Base-by-base conservation (phyloP, 2,797 vertebrate genomes). In the Myripristis murdjan region DNA sequence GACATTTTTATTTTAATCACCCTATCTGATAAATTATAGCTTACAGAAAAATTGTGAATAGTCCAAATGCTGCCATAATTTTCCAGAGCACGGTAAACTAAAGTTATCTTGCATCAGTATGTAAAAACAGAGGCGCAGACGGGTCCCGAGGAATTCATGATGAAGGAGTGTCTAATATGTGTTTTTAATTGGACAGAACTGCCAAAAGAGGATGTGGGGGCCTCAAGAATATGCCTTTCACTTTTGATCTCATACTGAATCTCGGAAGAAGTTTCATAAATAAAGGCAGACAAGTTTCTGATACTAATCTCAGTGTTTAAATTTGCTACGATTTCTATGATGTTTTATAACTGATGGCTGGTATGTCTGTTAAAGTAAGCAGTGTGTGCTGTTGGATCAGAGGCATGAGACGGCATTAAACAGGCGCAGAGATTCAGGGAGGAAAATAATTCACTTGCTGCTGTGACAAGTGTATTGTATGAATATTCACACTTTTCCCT, bases 1-100 rank as follows among this genome's bases (percentile, higher is more conserved):
- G 59, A 65, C 33, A 6, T 61, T 57, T 69, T 67, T 44, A 59
- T 76, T 59, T 57, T n/a, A 5, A 54, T 39, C 16, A 35, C 14
- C n/a, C 67, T 62, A 51, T 61, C 48, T 51, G 65, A 64, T 66
- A 49, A 79, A 73, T 87, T 52, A 59, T 11, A 68, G 35, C 47
- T 53, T 23, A 18, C 20, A 61, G n/a, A 28, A 58, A 43, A 12
- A 56, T 60, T 64, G 24, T 72, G 44, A 71, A 57, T 26, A 59
- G 48, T 54, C 44, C 44, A 67, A 56, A 63, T 63, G 33, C 10
- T 35, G 33, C 33, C 9, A 35, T 35, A 9, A 8, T 35, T 35
- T 35, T 41, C 14, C 39, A n/a, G 31, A 20, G 1, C 1, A 1
- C 9, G 33, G 64, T 11, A 46, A 63, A 57, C 47, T 8, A 31